Evolutionary conservation across 2,888 invertebrate genomes (phyloP).

Genomic region (Parascotia fuliginaria): DNA sequence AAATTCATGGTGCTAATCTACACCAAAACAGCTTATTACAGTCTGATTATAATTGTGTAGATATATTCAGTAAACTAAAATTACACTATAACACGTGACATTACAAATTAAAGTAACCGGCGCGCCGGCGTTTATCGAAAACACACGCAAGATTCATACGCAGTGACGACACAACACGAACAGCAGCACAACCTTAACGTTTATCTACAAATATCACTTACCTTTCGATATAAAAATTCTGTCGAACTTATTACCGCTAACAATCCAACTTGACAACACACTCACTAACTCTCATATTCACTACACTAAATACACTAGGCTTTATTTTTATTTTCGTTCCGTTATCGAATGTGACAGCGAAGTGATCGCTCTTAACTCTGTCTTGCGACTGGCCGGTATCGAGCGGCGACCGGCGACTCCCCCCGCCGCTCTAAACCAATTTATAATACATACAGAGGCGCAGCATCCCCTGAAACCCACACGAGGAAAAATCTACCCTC

Average conservation of each 20-base stretch:
- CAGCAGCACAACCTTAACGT: slow-evolving; percentile 17
- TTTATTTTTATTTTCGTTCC: slow-evolving; percentile 54
- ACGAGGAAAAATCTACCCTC: slow-evolving; percentile 54
- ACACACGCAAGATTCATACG: slow-evolving; percentile 37
- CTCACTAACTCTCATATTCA: slow-evolving; percentile 35
- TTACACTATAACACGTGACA: slow-evolving; percentile 3
- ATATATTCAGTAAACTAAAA: no score
- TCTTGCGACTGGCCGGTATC: slow-evolving; percentile 78
- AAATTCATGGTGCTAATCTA: no score
- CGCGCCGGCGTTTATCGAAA: slow-evolving; percentile 12
- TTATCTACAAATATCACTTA: slow-evolving; percentile 32
- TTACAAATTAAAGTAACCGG: slow-evolving; percentile 14
- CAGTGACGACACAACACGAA: slow-evolving; percentile 29
- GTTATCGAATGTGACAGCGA: slow-evolving; percentile 39
- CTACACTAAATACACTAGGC: slow-evolving; percentile 40
- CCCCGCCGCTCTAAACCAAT: slow-evolving; percentile 84
- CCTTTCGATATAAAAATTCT: slow-evolving; percentile 21
- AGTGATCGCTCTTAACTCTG: slow-evolving; percentile 57
- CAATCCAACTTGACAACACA: slow-evolving; percentile 38
- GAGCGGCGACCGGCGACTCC: slow-evolving; percentile 75
- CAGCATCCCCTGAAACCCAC: slow-evolving; percentile 74
- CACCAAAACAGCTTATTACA: no score
- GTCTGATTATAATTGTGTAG: no score
- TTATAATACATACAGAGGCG: slow-evolving; percentile 85
- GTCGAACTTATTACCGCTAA: slow-evolving; percentile 30